Percentiles rank a stretch among this genome's conserved stretches.
phyloP scores from a whole-genome alignment of 2,113 vertebrate genomes.

The Ranitomeya imitator region DNA sequence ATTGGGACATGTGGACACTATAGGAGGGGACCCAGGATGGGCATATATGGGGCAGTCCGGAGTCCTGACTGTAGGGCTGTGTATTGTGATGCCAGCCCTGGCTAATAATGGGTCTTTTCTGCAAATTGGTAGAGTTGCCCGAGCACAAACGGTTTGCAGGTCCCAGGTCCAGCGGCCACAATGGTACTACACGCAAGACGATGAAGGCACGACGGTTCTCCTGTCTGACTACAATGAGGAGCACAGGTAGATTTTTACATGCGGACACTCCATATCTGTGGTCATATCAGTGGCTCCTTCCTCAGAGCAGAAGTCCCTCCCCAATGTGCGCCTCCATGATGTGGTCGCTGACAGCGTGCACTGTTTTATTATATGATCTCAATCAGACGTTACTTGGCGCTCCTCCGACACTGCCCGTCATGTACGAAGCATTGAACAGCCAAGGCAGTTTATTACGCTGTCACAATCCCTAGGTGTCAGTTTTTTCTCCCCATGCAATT shows the following conservation, averaged over 20 bases:
- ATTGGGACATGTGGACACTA: too few relatives aligned
- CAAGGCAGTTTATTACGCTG: background rate
- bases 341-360: background rate
- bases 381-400: background rate
- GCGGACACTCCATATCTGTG: background rate
- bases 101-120: too few relatives aligned
- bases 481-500: slow-evolving; percentile 43
- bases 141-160: too few relatives aligned
- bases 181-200: too few relatives aligned
- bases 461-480: slow-evolving; percentile 2
- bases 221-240: background rate
- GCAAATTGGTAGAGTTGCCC: too few relatives aligned
- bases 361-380: background rate
- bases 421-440: background rate
- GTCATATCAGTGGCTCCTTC: background rate
- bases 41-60: too few relatives aligned
- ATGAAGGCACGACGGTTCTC: background rate
- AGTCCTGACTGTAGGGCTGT: too few relatives aligned
- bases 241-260: background rate
- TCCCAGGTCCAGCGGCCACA: too few relatives aligned
- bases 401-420: background rate
- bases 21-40: too few relatives aligned
- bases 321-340: background rate
- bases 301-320: background rate
- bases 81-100: too few relatives aligned